Base-by-base conservation (phyloP, 2,888 invertebrate genomes). In the Aelia acuminata region DNA sequence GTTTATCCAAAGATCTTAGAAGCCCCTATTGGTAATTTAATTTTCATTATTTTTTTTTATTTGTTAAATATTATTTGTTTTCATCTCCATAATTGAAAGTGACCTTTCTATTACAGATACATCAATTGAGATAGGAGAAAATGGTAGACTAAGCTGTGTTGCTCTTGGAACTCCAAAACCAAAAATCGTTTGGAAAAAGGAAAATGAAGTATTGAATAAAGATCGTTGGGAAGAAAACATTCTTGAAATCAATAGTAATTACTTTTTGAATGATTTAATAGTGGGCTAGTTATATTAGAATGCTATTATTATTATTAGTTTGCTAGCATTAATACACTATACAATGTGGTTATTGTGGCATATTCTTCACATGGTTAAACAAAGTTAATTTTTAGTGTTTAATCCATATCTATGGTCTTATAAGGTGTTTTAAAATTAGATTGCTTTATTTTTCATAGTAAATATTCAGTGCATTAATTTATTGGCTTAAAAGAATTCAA, bases 151-250 rank as follows among this genome's bases (percentile, higher is more conserved):
- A 1, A 84, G 86, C 18, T 90, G 90, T 85, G 85, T 88, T 43
- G 89, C 89, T 35, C 87, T 84, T 57, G 90, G 90, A 18, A 80
- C 84, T 70, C 90, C 90, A 48, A 70, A 85, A 47, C 89, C 90
- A n/a, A 87, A 85, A 26, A 89, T 89, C 26, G 70, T 85, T 26
- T 90, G 90, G 90, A 50, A 80, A 18, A 88, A 86, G 48, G n/a
- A 75, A 57, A 85, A 84, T 11, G n/a, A 75, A n/a, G 0, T 49
- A 80, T 11, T 80, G 80, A 80, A 43, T n/a, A 80, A 22, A 80
- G 43, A 80, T 43, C 22, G 43, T 80, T 11, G 80, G 43, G n/a
- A 80, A n/a, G 80, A 80, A 80, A 80, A 80, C 80, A n/a, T 80
- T 80, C 43, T 80, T 80, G 80, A 80, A 80, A 80, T 80, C 22